Percentiles rank a stretch among this genome's conserved stretches.
phyloP scores from a whole-genome alignment of 30 jellyfish, hydroid and myxozoan species.

The Hydractinia echinata region DNA sequence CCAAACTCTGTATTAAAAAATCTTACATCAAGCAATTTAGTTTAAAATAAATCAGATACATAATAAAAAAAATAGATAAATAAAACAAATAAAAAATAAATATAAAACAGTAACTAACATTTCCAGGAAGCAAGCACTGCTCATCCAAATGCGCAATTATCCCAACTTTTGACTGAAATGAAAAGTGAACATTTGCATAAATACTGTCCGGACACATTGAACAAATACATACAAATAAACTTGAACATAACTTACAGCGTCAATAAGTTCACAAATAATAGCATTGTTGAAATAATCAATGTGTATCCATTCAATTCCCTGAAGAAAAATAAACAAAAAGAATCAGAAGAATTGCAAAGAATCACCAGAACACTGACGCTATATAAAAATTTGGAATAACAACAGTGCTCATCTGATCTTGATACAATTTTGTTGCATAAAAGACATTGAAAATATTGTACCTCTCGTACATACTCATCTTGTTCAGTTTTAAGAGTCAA shows the following conservation, averaged over 20 bases:
- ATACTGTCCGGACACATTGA: neutral
- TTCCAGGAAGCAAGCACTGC: conserved; percentile 89
- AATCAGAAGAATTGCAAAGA: neutral
- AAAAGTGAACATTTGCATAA: neutral
- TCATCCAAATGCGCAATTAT: conserved; percentile 82
- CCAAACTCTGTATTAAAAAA: no score
- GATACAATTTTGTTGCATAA: neutral
- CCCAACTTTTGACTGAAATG: conserved; percentile 70
- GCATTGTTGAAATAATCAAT: conserved; percentile 95
- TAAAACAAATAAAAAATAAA: neutral
- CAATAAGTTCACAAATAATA: conserved; percentile 88
- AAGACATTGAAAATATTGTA: conserved; percentile 17
- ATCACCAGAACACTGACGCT: neutral
- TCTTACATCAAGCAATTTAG: no score
- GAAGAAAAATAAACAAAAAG: neutral
- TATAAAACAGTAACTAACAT: conserved; percentile 36
- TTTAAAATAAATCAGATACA: neutral
- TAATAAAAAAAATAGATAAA: neutral
- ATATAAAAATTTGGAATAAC: neutral
- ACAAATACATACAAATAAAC: neutral
- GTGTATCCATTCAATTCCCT: conserved; percentile 98
- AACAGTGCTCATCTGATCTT: neutral
- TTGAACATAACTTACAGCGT: conserved; percentile 55
- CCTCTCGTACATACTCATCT: conserved; percentile 92
- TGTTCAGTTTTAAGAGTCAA: conserved; percentile 88